These are phyloP conservation scores for Triops longicaudatus DNA, from an alignment of 1,140 invertebrate species.

Conservation along the genomic window DNA sequence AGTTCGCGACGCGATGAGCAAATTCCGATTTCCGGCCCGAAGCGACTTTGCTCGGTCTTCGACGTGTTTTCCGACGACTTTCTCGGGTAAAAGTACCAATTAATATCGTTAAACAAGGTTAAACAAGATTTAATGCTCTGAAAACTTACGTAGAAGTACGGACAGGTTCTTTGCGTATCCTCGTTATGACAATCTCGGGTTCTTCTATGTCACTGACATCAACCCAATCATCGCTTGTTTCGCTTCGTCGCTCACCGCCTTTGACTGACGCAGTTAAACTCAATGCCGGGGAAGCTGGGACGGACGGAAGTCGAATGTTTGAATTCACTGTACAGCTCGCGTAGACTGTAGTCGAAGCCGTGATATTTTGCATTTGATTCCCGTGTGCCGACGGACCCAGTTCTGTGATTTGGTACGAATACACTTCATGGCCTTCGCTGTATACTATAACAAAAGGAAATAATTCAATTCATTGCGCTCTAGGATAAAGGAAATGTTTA, in stretches of 20 bases:
- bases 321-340: not conserved
- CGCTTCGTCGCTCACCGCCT: constrained; percentile 31
- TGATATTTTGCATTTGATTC: constrained; percentile 6
- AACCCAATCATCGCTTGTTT: constrained; percentile 34
- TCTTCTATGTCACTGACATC: constrained; percentile 32
- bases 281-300: constrained; percentile 26
- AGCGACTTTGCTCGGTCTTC: not conserved
- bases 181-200: constrained; percentile 11
- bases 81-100: not conserved
- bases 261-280: constrained; percentile 30
- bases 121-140: not conserved
- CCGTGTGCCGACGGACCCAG: not conserved
- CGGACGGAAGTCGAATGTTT: not conserved
- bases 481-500: no score
- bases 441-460: constrained; percentile 26
- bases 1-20: not conserved
- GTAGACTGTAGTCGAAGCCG: not conserved
- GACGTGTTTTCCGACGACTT: not conserved
- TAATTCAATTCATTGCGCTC: not conserved
- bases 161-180: constrained; percentile 16
- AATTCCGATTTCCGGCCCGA: not conserved
- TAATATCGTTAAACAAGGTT: no score
- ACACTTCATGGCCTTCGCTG: constrained; percentile 32
- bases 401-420: constrained; percentile 32
- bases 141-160: constrained; percentile 22